These are phyloP conservation scores for Ophraella communa DNA, from an alignment of 2,888 invertebrate species.

Conservation along the genomic window DNA sequence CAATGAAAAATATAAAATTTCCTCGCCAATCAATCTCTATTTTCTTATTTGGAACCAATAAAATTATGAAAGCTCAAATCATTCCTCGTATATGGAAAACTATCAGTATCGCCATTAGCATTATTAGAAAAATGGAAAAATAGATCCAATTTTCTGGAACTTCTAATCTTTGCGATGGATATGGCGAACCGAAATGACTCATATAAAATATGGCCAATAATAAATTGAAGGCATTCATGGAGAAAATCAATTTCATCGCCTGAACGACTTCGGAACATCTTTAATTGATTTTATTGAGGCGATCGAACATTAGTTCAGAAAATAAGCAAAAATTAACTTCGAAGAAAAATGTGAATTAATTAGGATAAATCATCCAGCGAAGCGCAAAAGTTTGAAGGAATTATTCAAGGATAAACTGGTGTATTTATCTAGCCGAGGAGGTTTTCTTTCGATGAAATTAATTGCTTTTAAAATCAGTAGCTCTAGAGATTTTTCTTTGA, in stretches of 20 bases:
- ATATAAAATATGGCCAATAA: conserved; percentile 43
- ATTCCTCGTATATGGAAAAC: not conserved
- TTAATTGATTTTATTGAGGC: conserved; percentile 38
- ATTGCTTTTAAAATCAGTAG: too few relatives aligned
- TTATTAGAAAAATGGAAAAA: conserved; percentile 24
- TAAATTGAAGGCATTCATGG: conserved; percentile 42
- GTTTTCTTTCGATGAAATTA: not conserved
- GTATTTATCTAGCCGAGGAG: not conserved
- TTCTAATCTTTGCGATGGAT: conserved; percentile 36
- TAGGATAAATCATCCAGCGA: conserved; percentile 11
- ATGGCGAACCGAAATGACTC: conserved; percentile 35
- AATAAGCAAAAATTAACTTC: conserved; percentile 9
- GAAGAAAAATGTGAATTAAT: not conserved
- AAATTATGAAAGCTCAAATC: not conserved
- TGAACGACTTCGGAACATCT: conserved; percentile 37
- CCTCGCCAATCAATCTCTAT: not conserved
- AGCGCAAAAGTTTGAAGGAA: not conserved
- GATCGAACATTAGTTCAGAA: conserved; percentile 16
- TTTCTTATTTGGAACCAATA: not conserved
- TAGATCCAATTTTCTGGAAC: conserved; percentile 9
- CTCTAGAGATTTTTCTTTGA: too few relatives aligned
- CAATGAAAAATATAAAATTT: too few relatives aligned
- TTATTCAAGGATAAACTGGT: not conserved
- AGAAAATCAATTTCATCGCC: conserved; percentile 42
- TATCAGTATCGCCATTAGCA: not conserved